Evolutionary conservation across 1,140 invertebrate species (phyloP), one percentile per base, ranked within the genome.

Genomic region (Megalonaias nervosa): DNA sequence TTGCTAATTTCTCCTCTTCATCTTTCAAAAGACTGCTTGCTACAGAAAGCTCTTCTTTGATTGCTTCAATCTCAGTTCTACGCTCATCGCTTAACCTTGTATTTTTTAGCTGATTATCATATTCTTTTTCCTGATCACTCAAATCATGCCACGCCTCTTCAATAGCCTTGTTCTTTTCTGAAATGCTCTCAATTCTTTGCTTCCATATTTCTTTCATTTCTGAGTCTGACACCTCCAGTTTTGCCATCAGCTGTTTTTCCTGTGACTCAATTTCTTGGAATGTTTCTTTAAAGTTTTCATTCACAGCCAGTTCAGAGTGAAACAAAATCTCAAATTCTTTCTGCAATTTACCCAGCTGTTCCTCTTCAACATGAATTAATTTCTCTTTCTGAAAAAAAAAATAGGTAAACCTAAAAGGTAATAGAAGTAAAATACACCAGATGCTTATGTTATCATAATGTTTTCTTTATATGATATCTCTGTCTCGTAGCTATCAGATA

Each of bases 111-210:
- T 48, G 75, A 48, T 80, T 66, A 56, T 81, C 56, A 57, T 81
- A 67, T 74, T 78, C 74, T 14, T 79, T 48, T 72, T 88, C 85
- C 65, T 85, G 80, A 23, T 88, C 84, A 19, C 67, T 75, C 12
- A 88, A 74, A 77, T 88, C 87, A 60, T 82, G 75, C 86, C 86
- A 87, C 16, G 87, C 87, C 55, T 85, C 86, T 70, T 88, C 87
- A 19, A 87, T 84, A 23, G 74, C 73, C 23, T 80, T 65, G 71
- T 85, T 86, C 60, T 85, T 82, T 48, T 75, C 74, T 67, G 82
- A 74, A 64, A 87, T 80, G 38, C 77, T 76, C 56, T 87, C 85
- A 16, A 87, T 67, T 58, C 77, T 66, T 13, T 65, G 57, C 59
- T 85, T 81, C 84, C 86, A 86, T 64, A 75, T 69, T 26, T 70